Evolutionary conservation across 2,113 vertebrate species (phyloP).

Genomic region (Sebastes schlegelii): DNA sequence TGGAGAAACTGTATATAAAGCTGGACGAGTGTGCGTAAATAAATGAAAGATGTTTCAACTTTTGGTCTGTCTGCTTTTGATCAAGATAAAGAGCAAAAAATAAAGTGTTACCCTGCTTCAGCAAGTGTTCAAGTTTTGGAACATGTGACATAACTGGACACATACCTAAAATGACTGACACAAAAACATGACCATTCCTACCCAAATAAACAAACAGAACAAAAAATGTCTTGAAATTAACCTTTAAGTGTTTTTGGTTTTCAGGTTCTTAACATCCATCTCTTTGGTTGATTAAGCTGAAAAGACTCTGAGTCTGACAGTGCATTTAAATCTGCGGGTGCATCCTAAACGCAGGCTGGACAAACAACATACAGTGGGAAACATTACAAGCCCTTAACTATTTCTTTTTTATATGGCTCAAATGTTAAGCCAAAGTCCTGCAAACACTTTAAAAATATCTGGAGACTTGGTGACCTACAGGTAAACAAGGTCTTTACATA

Average conservation of each 20-base stretch:
- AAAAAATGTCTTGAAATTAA: neutral
- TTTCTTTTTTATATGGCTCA: neutral
- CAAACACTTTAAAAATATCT: slow-evolving; percentile 10
- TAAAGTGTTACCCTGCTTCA: neutral
- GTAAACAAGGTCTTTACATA: slow-evolving; percentile 43
- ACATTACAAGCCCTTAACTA: neutral
- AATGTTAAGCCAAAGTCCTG: slow-evolving; percentile 11
- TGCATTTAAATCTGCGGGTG: slow-evolving; percentile 5
- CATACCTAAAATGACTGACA: neutral
- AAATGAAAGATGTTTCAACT: neutral
- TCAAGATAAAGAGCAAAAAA: neutral
- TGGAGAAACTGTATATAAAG: neutral
- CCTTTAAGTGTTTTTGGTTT: slow-evolving; percentile 12
- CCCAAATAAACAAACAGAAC: neutral
- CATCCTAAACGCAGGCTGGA: slow-evolving; percentile 10
- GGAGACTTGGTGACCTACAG: slow-evolving; percentile 19
- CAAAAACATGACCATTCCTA: neutral
- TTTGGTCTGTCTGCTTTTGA: neutral
- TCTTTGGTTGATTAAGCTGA: slow-evolving; percentile 11
- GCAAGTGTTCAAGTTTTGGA: neutral
- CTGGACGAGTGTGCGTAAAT: neutral
- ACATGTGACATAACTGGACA: neutral
- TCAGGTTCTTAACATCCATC: neutral
- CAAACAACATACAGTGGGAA: slow-evolving; percentile 13
- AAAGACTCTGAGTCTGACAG: slow-evolving; percentile 16